These are phyloP conservation scores for Brachionus rubens DNA, from an alignment of 1,140 invertebrate genomes.

Conservation along the genomic window DNA sequence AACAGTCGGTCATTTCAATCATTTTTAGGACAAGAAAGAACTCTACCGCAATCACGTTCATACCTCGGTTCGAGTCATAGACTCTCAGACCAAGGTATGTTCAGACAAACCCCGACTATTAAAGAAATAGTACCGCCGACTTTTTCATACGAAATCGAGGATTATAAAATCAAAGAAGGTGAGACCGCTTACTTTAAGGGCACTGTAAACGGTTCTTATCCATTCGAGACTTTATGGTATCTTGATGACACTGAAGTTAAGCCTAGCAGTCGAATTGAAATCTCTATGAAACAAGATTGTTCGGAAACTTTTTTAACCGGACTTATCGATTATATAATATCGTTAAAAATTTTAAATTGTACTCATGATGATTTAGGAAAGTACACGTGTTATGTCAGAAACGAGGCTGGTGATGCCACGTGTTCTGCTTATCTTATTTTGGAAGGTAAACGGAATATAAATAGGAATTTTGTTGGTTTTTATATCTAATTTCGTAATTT, in stretches of 20 bases:
- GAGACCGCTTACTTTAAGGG: conserved; percentile 34
- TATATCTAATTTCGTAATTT: neutral
- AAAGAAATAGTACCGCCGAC: conserved; percentile 43
- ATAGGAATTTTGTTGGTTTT: neutral
- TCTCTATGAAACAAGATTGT: conserved; percentile 19
- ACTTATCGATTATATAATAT: conserved; percentile 36
- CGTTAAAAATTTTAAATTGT: conserved; percentile 32
- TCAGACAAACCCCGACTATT: neutral
- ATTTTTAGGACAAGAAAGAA: neutral
- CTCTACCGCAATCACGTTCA: too few species aligned
- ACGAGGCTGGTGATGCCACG: conserved; percentile 55
- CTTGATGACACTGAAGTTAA: neutral
- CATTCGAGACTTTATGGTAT: conserved; percentile 37
- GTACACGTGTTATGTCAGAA: conserved; percentile 63
- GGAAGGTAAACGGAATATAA: conserved; percentile 52
- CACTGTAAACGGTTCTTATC: conserved; percentile 28
- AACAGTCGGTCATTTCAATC: neutral
- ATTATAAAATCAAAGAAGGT: conserved; percentile 6
- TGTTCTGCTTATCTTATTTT: conserved; percentile 57
- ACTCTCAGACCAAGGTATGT: conserved; percentile 15
- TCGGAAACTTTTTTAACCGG: conserved; percentile 29
- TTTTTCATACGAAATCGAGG: conserved; percentile 41
- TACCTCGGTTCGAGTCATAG: conserved; percentile 17
- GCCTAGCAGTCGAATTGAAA: neutral
- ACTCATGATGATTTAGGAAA: conserved; percentile 65